Conservation (phyloP, 2,113 vertebrate genomes). For the Microcebus ravelobensis region DNA sequence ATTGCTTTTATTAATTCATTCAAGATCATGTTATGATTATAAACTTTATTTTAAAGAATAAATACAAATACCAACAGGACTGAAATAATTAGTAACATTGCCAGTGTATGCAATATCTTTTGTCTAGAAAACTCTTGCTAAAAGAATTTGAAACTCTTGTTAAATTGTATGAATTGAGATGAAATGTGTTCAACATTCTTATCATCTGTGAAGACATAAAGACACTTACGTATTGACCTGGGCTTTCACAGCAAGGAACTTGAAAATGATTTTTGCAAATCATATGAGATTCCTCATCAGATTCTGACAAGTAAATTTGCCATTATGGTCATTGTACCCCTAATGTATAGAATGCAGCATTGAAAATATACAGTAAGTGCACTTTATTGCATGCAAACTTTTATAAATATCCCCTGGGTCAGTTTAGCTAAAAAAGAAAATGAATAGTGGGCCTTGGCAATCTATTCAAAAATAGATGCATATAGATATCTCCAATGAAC, state of each 20-base stretch:
- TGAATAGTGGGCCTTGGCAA: background rate
- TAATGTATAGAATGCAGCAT: background rate
- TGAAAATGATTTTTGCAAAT: background rate
- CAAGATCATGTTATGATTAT: background rate
- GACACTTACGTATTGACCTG: background rate
- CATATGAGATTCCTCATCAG: slow-evolving; percentile 1
- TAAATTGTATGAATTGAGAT: background rate
- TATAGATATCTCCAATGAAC: background rate
- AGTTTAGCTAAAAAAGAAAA: slow-evolving; percentile 39
- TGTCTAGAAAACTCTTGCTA: background rate
- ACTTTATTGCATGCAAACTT: background rate
- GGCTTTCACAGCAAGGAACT: background rate
- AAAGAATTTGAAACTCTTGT: background rate
- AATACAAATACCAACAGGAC: background rate
- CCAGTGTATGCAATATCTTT: background rate
- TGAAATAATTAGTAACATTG: slow-evolving; percentile 29
- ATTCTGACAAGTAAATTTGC: background rate
- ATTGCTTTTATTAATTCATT: slow-evolving; percentile 27
- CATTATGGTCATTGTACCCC: background rate
- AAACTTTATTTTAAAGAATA: slow-evolving; percentile 45
- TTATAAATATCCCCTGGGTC: background rate
- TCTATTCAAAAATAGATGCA: background rate
- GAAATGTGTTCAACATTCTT: background rate
- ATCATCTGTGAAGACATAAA: slow-evolving; percentile 10
- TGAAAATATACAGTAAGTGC: background rate